Percentiles rank a stretch among this genome's conserved stretches.
Evolutionary conservation across 2,888 invertebrate species (phyloP).

Genomic region (Cetonia aurata): DNA sequence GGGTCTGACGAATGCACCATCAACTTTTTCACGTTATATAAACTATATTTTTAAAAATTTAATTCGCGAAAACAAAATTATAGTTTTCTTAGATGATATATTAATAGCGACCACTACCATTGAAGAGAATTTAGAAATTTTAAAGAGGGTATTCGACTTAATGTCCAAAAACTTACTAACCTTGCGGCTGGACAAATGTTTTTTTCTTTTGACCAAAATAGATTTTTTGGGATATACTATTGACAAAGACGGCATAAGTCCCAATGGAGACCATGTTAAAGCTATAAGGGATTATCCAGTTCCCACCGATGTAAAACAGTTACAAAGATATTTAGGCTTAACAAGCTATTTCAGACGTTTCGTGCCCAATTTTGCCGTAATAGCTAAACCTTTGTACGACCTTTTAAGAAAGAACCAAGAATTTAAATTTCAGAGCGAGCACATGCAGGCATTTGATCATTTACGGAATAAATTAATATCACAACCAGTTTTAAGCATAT

Average conservation of each 20-base stretch:
- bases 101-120: conserved; percentile 45
- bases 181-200: conserved; percentile 35
- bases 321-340: conserved; percentile 55
- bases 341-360: conserved; percentile 56
- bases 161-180: neutral
- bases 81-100: conserved; percentile 49
- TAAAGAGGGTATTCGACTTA: conserved; percentile 27
- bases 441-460: conserved; percentile 50
- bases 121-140: conserved; percentile 46
- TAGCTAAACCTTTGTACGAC: conserved; percentile 57
- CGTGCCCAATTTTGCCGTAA: conserved; percentile 50
- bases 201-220: conserved; percentile 17
- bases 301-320: conserved; percentile 48
- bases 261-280: conserved; percentile 49
- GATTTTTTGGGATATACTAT: conserved; percentile 51
- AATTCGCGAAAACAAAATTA: conserved; percentile 36
- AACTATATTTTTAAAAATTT: conserved; percentile 46
- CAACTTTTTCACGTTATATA: conserved; percentile 49
- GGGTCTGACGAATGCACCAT: conserved; percentile 52
- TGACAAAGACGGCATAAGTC: conserved; percentile 49
- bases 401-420: conserved; percentile 50
- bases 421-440: conserved; percentile 52
- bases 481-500: conserved; percentile 56
- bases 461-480: conserved; percentile 49
- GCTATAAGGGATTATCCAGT: conserved; percentile 52